Base-by-base conservation (phyloP, 2,888 invertebrate genomes). In the Limenitis arthemis region DNA sequence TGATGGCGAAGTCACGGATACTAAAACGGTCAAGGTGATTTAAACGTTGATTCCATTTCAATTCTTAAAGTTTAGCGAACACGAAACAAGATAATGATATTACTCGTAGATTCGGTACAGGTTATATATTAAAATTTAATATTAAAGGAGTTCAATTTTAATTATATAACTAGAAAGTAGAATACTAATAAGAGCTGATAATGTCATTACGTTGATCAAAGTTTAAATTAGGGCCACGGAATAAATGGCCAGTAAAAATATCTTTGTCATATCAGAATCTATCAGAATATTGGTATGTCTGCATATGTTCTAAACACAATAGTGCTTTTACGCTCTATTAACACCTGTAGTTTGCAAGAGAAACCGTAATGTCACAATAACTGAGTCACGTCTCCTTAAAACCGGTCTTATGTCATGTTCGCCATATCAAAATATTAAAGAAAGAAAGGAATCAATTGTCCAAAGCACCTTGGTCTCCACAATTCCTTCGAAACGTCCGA, bases 381-480 rank as follows among this genome's bases (percentile, higher is more conserved):
- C 44, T 63, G 63, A 64, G 59, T 66, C 66, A 68, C 53, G 37
- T 20, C 44, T 38, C 33, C 38, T 51, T 50, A 56, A 51, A 51
- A 47, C 51, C 50, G 44, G 49, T 58, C 58, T 59, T 53, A 41
- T 59, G 62, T 63, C 60, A 59, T 57, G 56, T 52, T 51, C 37
- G 52, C 59, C 63, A 49, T 59, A 61, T 59, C 47, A 49, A 49
- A 58, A 57, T 52, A 55, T 55, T 38, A 48, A 47, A 44, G 37
- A 48, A 49, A 41, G 53, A 61, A 59, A 64, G 61, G 63, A 60
- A 61, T 61, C 61, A 59, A 63, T 54, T 67, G 67, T 67, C 66
- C 71, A 68, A 62, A 73, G 72, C 75, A 87, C 87, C 87, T 87
- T 86, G 86, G 71, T 90, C 90, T 67, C 89, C 90, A 63, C 88